Evolutionary conservation across 1,140 invertebrate species (phyloP).

Genomic region (Drosophila mayri): DNA sequence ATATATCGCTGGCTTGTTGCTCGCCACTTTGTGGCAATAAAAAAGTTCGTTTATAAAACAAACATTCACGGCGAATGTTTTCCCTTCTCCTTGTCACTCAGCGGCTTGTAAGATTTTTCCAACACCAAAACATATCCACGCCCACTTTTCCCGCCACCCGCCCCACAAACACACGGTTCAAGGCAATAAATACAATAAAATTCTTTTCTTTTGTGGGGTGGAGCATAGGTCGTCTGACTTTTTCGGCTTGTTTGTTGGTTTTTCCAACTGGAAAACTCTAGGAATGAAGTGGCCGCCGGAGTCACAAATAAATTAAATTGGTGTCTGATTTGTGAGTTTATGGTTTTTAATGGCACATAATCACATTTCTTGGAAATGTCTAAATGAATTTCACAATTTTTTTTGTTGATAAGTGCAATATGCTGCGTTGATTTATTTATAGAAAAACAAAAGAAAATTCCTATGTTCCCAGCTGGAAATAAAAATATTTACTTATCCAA

Average conservation of each 20-base stretch:
- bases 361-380: constrained; percentile 9
- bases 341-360: constrained; percentile 23
- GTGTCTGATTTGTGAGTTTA: constrained; percentile 30
- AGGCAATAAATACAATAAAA: constrained; percentile 46
- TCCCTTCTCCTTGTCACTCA: constrained; percentile 60
- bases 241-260: constrained; percentile 15
- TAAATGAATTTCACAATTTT: constrained; percentile 10
- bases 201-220: constrained; percentile 6
- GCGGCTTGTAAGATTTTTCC: constrained; percentile 62
- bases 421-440: not conserved
- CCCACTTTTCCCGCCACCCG: constrained; percentile 13
- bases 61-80: constrained; percentile 56
- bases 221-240: constrained; percentile 2
- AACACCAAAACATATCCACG: constrained; percentile 28
- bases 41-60: constrained; percentile 78
- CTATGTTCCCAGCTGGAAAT: not conserved
- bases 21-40: constrained; percentile 72
- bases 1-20: constrained; percentile 48
- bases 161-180: constrained; percentile 12
- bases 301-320: constrained; percentile 31
- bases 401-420: constrained; percentile 5
- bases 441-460: not conserved
- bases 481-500: not conserved
- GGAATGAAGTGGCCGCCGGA: constrained; percentile 18
- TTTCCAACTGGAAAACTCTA: constrained; percentile 14